These are phyloP conservation scores for Mythimna vitellina DNA, from an alignment of 2,888 invertebrate genomes.

Conservation along the genomic window DNA sequence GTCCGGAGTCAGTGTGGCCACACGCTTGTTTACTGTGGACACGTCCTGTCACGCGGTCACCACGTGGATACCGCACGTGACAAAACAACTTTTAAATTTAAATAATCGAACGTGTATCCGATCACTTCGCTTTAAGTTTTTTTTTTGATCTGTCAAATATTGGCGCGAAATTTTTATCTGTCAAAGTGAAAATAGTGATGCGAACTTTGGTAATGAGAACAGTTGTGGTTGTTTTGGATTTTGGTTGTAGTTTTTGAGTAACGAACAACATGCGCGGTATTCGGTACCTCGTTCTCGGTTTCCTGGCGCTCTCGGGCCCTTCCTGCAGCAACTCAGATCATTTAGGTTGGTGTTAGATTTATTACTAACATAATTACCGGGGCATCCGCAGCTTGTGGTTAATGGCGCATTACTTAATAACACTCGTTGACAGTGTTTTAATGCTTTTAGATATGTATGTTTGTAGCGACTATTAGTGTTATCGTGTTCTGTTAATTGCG, in stretches of 20 bases:
- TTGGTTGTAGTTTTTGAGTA: conserved; percentile 53
- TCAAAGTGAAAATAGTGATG: conserved; percentile 53
- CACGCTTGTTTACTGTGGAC: conserved; percentile 84
- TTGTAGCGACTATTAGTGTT: conserved; percentile 55
- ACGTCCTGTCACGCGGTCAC: conserved; percentile 78
- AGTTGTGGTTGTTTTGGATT: conserved; percentile 37
- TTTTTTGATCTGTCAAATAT: conserved; percentile 44
- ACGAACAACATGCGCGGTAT: conserved; percentile 73
- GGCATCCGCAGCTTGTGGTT: conserved; percentile 70
- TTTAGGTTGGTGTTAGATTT: conserved; percentile 84
- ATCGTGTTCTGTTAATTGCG: conserved; percentile 57
- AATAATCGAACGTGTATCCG: conserved; percentile 42
- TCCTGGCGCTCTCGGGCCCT: conserved; percentile 80
- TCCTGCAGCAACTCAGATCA: conserved; percentile 87
- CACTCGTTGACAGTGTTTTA: conserved; percentile 69
- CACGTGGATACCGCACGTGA: conserved; percentile 76
- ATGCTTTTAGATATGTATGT: conserved; percentile 65
- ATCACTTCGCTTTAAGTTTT: conserved; percentile 35
- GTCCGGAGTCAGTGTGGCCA: conserved; percentile 86
- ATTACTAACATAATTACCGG: conserved; percentile 78
- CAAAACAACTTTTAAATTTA: conserved; percentile 70
- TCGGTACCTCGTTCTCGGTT: conserved; percentile 74
- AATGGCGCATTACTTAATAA: conserved; percentile 77
- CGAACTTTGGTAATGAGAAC: conserved; percentile 42
- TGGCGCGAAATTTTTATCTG: conserved; percentile 43